Conservation (phyloP, 2,113 vertebrate genomes). For the Nothobranchius kuhntae region DNA sequence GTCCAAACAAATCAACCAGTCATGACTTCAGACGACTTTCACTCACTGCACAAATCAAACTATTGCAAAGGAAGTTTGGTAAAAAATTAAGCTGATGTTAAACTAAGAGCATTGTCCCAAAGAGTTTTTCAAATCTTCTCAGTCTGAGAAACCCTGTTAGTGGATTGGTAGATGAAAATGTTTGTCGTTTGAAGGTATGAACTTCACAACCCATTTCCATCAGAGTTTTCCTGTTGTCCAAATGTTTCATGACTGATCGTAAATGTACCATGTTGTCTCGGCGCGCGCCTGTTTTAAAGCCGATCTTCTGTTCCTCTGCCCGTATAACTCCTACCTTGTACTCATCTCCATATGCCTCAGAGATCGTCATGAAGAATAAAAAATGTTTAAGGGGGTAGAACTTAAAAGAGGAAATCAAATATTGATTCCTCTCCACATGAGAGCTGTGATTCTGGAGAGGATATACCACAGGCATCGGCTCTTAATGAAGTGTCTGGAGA, state of each 20-base stretch:
- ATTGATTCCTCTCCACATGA: constrained; percentile 63
- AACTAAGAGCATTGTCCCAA: neutral
- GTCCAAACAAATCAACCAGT: too few relatives aligned
- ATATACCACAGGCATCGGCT: constrained; percentile 57
- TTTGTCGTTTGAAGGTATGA: neutral
- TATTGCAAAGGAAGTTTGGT: neutral
- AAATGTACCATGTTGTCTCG: constrained; percentile 10
- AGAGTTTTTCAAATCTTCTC: neutral
- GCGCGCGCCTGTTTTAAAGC: constrained; percentile 6
- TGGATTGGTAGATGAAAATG: neutral
- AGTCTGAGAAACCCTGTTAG: neutral
- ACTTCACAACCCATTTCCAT: neutral
- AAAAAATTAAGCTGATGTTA: neutral
- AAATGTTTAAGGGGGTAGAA: constrained; percentile 27
- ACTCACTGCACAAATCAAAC: too few relatives aligned
- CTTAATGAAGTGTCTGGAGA: constrained; percentile 67
- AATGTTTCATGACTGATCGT: neutral
- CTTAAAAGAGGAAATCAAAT: constrained; percentile 62
- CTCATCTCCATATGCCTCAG: constrained; percentile 20
- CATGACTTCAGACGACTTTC: too few relatives aligned
- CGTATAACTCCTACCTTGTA: constrained; percentile 4
- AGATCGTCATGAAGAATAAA: constrained; percentile 12
- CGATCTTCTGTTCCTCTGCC: neutral
- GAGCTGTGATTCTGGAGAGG: constrained; percentile 47
- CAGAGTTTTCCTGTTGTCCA: neutral